Conservation (phyloP, 2,888 invertebrate genomes). For the Eupithecia inturbata region DNA sequence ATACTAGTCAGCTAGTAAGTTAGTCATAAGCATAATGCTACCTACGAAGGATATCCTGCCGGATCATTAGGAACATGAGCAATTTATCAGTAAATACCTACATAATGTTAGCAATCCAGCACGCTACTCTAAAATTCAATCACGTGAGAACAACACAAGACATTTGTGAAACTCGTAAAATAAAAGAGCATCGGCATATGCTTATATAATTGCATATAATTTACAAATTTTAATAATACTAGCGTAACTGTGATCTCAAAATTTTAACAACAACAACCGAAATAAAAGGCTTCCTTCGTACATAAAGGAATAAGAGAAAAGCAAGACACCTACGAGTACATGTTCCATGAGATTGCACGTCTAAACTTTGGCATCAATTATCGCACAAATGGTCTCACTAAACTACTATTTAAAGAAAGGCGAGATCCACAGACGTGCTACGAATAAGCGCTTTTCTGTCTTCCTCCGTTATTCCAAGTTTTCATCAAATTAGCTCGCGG, state of each 20-base stretch:
- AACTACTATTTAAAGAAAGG: background rate
- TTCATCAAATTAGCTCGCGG: background rate
- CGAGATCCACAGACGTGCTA: background rate
- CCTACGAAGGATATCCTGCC: background rate
- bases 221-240: too few species aligned
- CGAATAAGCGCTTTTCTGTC: background rate
- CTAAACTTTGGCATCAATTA: background rate
- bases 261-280: background rate
- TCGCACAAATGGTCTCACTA: background rate
- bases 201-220: too few species aligned
- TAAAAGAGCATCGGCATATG: too few species aligned
- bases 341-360: background rate
- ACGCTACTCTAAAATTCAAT: too few species aligned
- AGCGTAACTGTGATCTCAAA: too few species aligned
- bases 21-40: background rate
- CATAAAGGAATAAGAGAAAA: background rate
- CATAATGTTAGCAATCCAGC: background rate
- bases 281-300: background rate
- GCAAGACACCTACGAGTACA: background rate
- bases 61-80: background rate
- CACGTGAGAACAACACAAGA: too few species aligned
- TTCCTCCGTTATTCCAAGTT: background rate
- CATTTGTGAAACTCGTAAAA: too few species aligned
- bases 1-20: background rate
- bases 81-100: background rate